Evolutionary conservation across 2,888 invertebrate genomes (phyloP), one percentile per base, ranked within the genome.

Genomic region (Pterostichus madidus): DNA sequence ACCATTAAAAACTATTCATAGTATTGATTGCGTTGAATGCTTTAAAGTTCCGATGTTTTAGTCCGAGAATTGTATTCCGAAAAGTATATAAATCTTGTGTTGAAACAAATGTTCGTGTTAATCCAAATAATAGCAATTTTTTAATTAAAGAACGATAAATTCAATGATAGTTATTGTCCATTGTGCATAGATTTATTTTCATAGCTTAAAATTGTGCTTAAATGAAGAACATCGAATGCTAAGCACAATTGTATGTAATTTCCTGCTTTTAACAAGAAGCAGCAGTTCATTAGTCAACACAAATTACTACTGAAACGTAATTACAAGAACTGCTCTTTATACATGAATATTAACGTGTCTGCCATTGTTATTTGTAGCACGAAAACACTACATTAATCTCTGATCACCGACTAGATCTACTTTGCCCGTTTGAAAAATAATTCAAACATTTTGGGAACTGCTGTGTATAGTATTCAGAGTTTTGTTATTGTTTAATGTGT

Each of bases 211-310:
- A 24, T 71, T 71, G 68, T 71, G 17, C 24, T 39, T 39, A 17
- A 15, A 39, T 10, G 68, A 44, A 71, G n/a, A 71, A 44, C 44
- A 17, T 71, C 68, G 44, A 71, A 17, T 71, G 68, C 68, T 71
- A 13, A 71, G 44, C 68, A 39, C 79, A 73, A 80, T 80, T 80
- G 71, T 80, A 49, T 35, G 80, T 73, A 80, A 80, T 80, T 80
- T 80, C 80, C 80, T 71, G 80, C 80, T 80, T 80, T 80, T 80
- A 80, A 80, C 80, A 80, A 80, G 80, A 73, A 59, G 35, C 73
- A 73, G 56, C 35, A 80, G 80, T 80, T 80, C 80, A 80, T 80
- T 80, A 73, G 80, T 80, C 73, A 71, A 52, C 80, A 35, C 73
- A 73, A 73, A 80, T 80, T 80, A 80, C 59, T 39, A 59, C 73